These are phyloP conservation scores for Mastomys natalensis DNA, from an alignment of 2,113 vertebrate genomes.

Conservation along the genomic window DNA sequence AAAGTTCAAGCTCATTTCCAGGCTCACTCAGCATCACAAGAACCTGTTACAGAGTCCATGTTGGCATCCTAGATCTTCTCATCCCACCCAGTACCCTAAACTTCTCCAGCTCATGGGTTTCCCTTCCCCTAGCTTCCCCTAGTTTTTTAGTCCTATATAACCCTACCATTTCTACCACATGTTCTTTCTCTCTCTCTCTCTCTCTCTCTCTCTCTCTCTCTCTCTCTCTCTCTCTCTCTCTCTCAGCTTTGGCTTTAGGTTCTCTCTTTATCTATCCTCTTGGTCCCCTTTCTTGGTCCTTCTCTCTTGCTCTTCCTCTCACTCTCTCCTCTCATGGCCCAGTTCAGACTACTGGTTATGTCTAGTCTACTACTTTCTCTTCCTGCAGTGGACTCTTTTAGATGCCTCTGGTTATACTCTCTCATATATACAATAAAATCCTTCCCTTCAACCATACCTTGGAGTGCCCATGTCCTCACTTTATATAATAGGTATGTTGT, in stretches of 20 bases:
- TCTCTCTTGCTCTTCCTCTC: background rate
- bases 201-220: background rate
- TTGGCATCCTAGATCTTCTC: background rate
- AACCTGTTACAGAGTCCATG: background rate
- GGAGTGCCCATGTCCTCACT: background rate
- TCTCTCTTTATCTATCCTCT: background rate
- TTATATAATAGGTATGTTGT: background rate
- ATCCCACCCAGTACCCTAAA: background rate
- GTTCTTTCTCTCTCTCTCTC: background rate
- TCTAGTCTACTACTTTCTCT: background rate
- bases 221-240: too few species aligned
- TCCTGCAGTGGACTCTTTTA: background rate
- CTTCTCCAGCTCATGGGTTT: background rate
- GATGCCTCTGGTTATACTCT: background rate
- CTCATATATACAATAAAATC: background rate
- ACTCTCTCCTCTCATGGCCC: background rate
- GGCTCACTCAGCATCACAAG: background rate
- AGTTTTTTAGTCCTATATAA: background rate
- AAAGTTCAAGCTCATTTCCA: background rate
- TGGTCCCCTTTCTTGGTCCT: background rate
- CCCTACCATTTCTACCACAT: background rate
- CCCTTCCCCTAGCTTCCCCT: background rate
- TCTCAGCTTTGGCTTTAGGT: background rate
- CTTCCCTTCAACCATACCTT: background rate
- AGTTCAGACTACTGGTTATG: background rate